A percentile compares a stretch with the other conserved stretches of the same genome.
Conservation (phyloP, 2,113 vertebrate species). For the Amia ocellicauda region DNA sequence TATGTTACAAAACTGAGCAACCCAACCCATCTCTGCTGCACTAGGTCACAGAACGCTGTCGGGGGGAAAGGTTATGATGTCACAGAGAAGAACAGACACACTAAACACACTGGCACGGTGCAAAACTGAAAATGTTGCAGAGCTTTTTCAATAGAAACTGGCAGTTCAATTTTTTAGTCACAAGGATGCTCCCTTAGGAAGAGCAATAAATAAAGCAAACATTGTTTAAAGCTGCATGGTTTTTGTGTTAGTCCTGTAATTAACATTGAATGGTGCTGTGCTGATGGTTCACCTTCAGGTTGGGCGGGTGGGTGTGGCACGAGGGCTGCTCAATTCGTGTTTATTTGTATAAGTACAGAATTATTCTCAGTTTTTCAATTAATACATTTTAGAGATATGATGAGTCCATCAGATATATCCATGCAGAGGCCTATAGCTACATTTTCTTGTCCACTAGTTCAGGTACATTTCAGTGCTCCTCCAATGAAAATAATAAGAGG, state of each 20-base stretch:
- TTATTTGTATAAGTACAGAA: too few species aligned
- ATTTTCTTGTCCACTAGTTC: too few species aligned
- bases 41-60: too few species aligned
- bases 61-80: too few species aligned
- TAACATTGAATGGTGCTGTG: constrained; percentile 6
- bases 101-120: constrained; percentile 14
- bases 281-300: constrained; percentile 11
- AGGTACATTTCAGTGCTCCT: too few species aligned
- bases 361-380: too few species aligned
- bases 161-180: constrained; percentile 19
- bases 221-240: background rate
- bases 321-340: background rate
- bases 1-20: too few species aligned
- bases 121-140: constrained; percentile 20
- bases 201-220: constrained; percentile 15
- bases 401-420: too few species aligned
- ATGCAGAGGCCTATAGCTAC: too few species aligned
- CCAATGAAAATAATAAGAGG: too few species aligned
- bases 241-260: constrained; percentile 11
- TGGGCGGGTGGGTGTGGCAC: background rate
- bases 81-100: background rate
- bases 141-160: constrained; percentile 26
- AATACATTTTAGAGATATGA: too few species aligned
- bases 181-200: constrained; percentile 12
- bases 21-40: too few species aligned